Evolutionary conservation across 2,797 vertebrate genomes (phyloP), one percentile per base, ranked within the genome.

Genomic region (Chromis chromis): DNA sequence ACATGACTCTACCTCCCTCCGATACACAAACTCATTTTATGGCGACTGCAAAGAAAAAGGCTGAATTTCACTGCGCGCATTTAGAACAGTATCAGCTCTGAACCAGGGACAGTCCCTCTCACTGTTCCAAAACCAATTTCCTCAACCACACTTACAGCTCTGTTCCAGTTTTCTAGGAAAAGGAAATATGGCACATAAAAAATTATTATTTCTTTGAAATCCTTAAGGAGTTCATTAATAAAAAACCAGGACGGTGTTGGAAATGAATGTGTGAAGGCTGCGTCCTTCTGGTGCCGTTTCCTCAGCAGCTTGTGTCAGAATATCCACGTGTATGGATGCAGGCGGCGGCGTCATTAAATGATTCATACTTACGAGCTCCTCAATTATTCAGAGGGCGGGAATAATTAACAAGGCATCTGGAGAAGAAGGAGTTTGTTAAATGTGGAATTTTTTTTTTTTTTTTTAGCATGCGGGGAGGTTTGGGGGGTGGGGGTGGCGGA

Each of bases 331-430:
- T 64, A 24, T 49, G 56, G 76, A 82, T 67, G 75, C 72, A 72
- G 46, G 46, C 46, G 46, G 46, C n/a, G 19, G 71, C 68, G 55
- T 74, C 71, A 67, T 83, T 87, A 86, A 90, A 92, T 86, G 88
- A 91, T 90, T 92, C 84, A 86, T 88, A 88, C 86, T 87, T 88
- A 88, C 27, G 76, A 85, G 82, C 84, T 78, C 57, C 80, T 93
- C 76, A 90, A 93, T 93, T 87, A 92, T 92, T 91, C 88, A 92
- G 71, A 88, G 61, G 77, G 75, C 27, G 65, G 74, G 80, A 89
- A 90, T 91, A 89, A 93, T 91, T 90, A 91, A 87, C 80, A 72
- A 85, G 71, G 82, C 84, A 86, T 89, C 82, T 83, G 83, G 78
- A 86, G 81, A 76, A 84, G 79, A 85, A 72, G 71, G 74, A 81